Evolutionary conservation across 2,888 invertebrate genomes (phyloP), one percentile per base, ranked within the genome.

Genomic region (Drosophila engyochracea): DNA sequence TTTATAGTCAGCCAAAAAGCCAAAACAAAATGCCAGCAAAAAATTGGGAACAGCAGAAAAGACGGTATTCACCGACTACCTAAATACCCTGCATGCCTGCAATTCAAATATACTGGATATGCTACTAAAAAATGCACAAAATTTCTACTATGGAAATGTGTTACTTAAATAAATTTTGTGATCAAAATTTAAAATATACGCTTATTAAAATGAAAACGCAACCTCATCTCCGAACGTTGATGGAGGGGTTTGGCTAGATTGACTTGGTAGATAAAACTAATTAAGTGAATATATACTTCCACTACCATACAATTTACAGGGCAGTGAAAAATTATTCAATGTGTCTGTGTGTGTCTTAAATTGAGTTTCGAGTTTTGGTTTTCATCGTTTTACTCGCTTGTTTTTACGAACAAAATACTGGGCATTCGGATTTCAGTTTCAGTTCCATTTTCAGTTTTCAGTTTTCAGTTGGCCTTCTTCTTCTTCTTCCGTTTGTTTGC

Each of bases 1-100:
- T 81, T 79, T 79, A 77, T 73, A 77, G 73, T 73, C 66, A 64
- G 78, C 66, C 81, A 60, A 60, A 76, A 79, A 76, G 81, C 57
- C 81, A 79, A 79, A 79, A 76, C 68, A 76, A 80, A 80, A 80
- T 76, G 60, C 62, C 59, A 61, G 44, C 51, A 66, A 54, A 69
- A 60, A 62, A 44, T 25, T 35, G 35, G n/a, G 12, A 28, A 33
- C 31, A 33, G 22, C 4, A 35, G 28, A 28, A 19, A 9, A 47
- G 5, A 1, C 1, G 3, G 3, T 7, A 49, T 5, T 33, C 5
- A 0, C 33, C 30, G 30, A 37, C 61, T 37, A 57, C 5, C 35
- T 6, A 9, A 35, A 61, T 61, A 30, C 61, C 30, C 51, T 60
- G 22, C 4, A 33, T 16, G 37, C 6, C 37, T n/a, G n/a, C n/a